Evolutionary conservation across 2,113 vertebrate genomes (phyloP), one percentile per base, ranked within the genome.

Genomic region (Cheilinus undulatus): DNA sequence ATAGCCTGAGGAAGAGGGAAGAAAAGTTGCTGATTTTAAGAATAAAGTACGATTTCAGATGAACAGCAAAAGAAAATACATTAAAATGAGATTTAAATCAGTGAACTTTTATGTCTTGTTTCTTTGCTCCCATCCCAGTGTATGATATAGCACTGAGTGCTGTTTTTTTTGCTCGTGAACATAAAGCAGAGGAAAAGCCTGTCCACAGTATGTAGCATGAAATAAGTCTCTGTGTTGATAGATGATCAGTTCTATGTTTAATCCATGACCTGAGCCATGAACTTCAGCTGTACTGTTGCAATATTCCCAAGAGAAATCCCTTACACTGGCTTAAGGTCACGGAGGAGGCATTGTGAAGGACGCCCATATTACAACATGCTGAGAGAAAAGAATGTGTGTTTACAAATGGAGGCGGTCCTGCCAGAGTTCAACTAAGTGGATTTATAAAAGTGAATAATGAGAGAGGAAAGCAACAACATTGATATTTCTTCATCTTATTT

Each of bases 1-100:
- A 3, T 99, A 99, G 52, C 98, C 98, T 99, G 88, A 10, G 58
- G 42, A 53, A 27, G 19, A 11, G 20, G 6, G 15, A 11, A 26
- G 28, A n/a, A 20, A 20, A 32, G 17, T 26, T n/a, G n/a, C n/a
- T n/a, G n/a, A n/a, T n/a, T n/a, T n/a, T n/a, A 6, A 12, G 53
- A 36, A 28, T 2, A 32, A 54, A 69, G 56, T 2, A 36, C 17
- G 30, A 57, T 43, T 51, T 28, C 19, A 52, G 28, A 59, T 27
- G 32, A 53, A n/a, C 1, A 17, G 24, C 32, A 19, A 51, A 49
- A 38, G 14, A 52, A 0, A 19, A 8, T 5, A 13, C 4, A 2
- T 57, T 20, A 54, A 43, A 27, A 40, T 23, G 5, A 62, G 12
- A 24, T 10, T 43, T 57, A 26, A 58, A 10, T 5, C 1, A 36